Percentiles rank a stretch among this genome's conserved stretches.
Conservation (phyloP, 2,888 invertebrate species). For the Tinea semifulvella region DNA sequence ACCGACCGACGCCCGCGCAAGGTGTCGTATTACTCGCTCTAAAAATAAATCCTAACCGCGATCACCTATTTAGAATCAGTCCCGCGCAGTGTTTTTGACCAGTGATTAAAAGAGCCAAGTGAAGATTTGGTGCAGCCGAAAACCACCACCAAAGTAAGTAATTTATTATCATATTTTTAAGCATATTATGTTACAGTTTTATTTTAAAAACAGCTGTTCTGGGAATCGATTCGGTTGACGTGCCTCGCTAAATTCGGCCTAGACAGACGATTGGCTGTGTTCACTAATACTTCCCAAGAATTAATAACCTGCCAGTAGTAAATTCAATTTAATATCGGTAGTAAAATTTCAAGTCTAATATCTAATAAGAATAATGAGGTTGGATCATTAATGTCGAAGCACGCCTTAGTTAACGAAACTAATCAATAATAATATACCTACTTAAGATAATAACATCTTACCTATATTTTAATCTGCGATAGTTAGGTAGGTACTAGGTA, state of each 20-base stretch:
- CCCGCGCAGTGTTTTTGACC: constrained; percentile 59
- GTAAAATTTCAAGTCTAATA: too few relatives aligned
- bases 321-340: too few relatives aligned
- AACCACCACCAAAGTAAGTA: constrained; percentile 47
- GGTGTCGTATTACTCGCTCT: constrained; percentile 65
- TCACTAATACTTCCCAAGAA: too few relatives aligned
- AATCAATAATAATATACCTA: too few relatives aligned
- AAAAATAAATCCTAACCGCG: constrained; percentile 61
- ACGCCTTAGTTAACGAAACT: too few relatives aligned
- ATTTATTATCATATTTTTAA: not conserved
- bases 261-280: too few relatives aligned
- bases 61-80: constrained; percentile 62
- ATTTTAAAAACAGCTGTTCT: constrained; percentile 62
- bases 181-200: constrained; percentile 40
- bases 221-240: constrained; percentile 25
- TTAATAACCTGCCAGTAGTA: too few relatives aligned
- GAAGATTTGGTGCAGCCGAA: constrained; percentile 39
- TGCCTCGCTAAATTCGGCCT: not conserved
- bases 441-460: too few relatives aligned
- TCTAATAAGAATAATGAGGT: too few relatives aligned
- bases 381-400: too few relatives aligned
- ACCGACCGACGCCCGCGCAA: constrained; percentile 52
- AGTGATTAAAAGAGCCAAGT: constrained; percentile 66
- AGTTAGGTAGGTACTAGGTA: too few relatives aligned
- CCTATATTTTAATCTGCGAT: too few relatives aligned